Conservation (phyloP, 2,888 invertebrate species). For the Ommatoiulus sabulosus region DNA sequence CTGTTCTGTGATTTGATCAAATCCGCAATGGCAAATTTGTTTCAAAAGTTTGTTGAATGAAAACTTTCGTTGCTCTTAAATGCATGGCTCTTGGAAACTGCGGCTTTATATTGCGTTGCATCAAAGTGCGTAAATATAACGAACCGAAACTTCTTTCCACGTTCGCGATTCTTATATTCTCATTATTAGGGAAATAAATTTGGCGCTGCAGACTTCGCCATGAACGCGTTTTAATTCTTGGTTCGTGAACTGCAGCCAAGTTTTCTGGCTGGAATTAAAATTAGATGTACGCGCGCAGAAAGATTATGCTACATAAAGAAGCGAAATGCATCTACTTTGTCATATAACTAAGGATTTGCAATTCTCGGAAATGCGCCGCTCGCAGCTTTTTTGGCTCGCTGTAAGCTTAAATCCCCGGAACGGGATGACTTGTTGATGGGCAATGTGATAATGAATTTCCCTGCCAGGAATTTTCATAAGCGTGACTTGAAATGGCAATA, state of each 20-base stretch:
- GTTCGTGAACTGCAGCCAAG: not conserved
- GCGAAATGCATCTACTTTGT: not conserved
- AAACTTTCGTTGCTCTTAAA: too few species aligned
- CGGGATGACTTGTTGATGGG: conserved; percentile 45
- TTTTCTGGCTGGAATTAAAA: conserved; percentile 8
- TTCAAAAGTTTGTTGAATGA: too few species aligned
- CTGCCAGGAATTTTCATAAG: conserved; percentile 41
- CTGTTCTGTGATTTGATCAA: too few species aligned
- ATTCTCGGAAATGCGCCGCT: conserved; percentile 3
- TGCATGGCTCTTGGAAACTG: too few species aligned
- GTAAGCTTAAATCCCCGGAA: conserved; percentile 35
- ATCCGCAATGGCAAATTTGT: too few species aligned
- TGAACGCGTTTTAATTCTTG: not conserved
- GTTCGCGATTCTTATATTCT: too few species aligned
- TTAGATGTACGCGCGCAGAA: not conserved
- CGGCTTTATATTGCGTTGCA: too few species aligned
- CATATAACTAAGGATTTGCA: conserved; percentile 38
- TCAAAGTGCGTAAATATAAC: too few species aligned
- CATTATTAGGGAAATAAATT: not conserved
- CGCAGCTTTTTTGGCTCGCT: not conserved
- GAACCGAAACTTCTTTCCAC: too few species aligned
- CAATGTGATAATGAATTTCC: conserved; percentile 45
- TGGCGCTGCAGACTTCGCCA: not conserved
- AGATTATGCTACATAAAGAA: conserved; percentile 16
- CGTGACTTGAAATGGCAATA: conserved; percentile 33